Evolutionary conservation across 2,888 invertebrate genomes (phyloP).

Genomic region (Protodeltote pygarga): DNA sequence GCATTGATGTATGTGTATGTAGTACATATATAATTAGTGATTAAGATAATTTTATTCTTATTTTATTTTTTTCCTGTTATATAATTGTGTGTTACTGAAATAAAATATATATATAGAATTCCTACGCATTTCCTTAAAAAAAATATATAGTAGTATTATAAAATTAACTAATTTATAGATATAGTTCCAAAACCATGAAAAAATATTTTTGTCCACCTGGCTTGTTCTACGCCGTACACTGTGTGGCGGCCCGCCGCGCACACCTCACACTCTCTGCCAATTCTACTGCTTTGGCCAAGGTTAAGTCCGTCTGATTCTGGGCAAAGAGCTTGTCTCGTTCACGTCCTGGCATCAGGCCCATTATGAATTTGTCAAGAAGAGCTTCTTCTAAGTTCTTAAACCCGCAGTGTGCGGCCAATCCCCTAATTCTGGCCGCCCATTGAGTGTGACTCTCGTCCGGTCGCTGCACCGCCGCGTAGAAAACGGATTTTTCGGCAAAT

Average conservation of each 20-base stretch:
- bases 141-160: too few relatives aligned
- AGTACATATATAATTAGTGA: too few relatives aligned
- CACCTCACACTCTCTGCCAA: conserved; percentile 24
- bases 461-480: neutral
- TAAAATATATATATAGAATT: too few relatives aligned
- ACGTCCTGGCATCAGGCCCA: conserved; percentile 29
- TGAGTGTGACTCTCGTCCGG: neutral
- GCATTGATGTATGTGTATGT: too few relatives aligned
- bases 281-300: conserved; percentile 34
- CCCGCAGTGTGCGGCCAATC: conserved; percentile 2
- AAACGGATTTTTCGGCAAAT: neutral
- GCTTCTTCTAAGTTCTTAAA: neutral
- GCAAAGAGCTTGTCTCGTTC: conserved; percentile 38
- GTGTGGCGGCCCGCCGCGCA: neutral
- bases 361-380: neutral
- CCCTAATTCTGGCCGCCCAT: conserved; percentile 5
- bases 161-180: too few relatives aligned
- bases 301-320: conserved; percentile 21
- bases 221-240: too few relatives aligned
- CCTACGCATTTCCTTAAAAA: too few relatives aligned
- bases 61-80: too few relatives aligned
- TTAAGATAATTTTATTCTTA: too few relatives aligned
- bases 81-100: too few relatives aligned
- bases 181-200: too few relatives aligned
- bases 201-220: too few relatives aligned